Conservation (phyloP, 2,113 vertebrate genomes). For the Odocoileus virginianus region DNA sequence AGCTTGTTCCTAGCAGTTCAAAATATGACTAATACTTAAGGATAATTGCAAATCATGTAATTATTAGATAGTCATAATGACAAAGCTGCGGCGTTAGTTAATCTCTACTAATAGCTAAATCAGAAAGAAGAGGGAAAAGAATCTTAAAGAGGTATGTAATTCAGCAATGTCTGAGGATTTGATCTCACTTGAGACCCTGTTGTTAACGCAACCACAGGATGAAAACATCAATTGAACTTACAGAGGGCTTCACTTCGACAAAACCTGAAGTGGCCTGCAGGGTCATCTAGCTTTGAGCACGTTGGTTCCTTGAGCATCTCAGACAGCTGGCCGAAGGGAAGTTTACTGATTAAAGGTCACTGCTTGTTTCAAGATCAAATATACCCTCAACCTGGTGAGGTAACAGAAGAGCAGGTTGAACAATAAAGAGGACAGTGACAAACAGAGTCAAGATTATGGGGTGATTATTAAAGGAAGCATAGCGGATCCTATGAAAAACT, state of each 20-base stretch:
- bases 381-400: neutral
- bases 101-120: neutral
- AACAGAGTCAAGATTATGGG: neutral
- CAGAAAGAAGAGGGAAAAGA: neutral
- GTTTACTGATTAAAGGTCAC: neutral
- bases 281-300: neutral
- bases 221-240: neutral
- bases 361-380: neutral
- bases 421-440: neutral
- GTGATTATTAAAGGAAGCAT: neutral
- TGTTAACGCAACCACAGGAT: neutral
- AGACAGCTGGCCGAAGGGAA: neutral
- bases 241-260: neutral
- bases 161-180: neutral
- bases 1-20: neutral
- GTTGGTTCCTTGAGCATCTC: neutral
- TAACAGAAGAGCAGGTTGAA: neutral
- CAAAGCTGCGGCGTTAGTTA: neutral
- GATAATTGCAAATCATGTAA: neutral
- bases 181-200: neutral
- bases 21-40: slow-evolving; percentile 9
- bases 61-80: neutral
- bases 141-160: neutral
- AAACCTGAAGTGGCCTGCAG: neutral
- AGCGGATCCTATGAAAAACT: neutral